phyloP scores from a whole-genome alignment of 2,888 invertebrate genomes.

The Aspidapion aeneum region DNA sequence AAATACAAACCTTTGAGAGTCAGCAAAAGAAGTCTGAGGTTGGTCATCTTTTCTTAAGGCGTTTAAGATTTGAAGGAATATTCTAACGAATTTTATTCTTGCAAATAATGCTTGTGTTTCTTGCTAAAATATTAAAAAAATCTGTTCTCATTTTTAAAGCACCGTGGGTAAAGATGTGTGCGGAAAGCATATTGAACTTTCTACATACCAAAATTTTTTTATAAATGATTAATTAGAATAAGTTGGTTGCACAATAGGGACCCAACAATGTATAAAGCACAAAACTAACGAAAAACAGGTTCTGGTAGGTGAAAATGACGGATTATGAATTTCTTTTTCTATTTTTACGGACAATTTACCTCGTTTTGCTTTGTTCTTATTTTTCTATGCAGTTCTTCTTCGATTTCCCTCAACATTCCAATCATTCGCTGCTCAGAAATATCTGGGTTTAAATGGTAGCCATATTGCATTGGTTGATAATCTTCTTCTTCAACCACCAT shows the following conservation, averaged over 20 bases:
- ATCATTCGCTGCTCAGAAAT: constrained; percentile 77
- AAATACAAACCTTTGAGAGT: constrained; percentile 59
- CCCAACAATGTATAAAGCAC: too few species aligned
- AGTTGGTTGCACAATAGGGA: too few species aligned
- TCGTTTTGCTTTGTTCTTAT: constrained; percentile 52
- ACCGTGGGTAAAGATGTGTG: too few species aligned
- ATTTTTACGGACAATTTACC: constrained; percentile 4
- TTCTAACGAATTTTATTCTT: constrained; percentile 81
- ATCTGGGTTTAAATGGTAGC: constrained; percentile 79
- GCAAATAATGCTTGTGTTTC: constrained; percentile 68
- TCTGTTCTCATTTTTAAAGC: too few species aligned
- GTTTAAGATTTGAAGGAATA: constrained; percentile 78
- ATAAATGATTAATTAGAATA: too few species aligned
- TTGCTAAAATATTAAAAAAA: constrained; percentile 40
- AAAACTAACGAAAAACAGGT: not conserved
- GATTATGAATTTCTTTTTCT: too few species aligned
- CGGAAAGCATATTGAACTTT: too few species aligned
- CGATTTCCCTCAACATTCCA: constrained; percentile 82
- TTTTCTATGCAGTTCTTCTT: constrained; percentile 81
- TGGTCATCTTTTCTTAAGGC: constrained; percentile 58
- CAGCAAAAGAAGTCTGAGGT: constrained; percentile 60
- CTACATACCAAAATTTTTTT: too few species aligned
- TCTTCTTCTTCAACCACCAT: constrained; percentile 94
- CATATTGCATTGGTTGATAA: constrained; percentile 90
- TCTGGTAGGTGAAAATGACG: not conserved